Conservation (phyloP, 2,797 vertebrate species). For the Epinephelus malabaricus region DNA sequence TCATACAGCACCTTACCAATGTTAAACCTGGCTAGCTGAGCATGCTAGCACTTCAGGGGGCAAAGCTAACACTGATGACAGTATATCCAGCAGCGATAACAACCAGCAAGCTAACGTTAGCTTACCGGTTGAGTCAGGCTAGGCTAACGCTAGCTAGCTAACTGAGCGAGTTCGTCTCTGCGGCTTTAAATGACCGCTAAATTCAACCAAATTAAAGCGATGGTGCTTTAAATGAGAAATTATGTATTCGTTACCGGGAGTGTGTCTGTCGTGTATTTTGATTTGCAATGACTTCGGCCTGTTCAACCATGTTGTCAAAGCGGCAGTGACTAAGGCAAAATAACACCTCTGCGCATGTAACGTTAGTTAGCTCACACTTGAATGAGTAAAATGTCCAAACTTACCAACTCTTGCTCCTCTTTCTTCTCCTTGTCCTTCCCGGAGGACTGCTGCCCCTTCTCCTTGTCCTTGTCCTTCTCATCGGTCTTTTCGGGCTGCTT, state of each 20-base stretch:
- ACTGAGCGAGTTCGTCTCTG: background rate
- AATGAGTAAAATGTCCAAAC: constrained; percentile 25
- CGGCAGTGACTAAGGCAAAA: constrained; percentile 89
- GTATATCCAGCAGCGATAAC: constrained; percentile 5
- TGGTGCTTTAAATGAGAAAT: accelerated
- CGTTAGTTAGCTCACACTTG: constrained; percentile 6
- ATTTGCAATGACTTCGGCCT: constrained; percentile 57
- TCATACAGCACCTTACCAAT: constrained; percentile 1
- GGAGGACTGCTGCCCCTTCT: constrained; percentile 77
- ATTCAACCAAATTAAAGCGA: background rate
- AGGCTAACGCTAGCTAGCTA: constrained; percentile 37
- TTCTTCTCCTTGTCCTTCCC: constrained; percentile 90
- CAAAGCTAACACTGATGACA: constrained; percentile 15
- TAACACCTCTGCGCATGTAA: constrained; percentile 41
- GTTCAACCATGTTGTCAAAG: constrained; percentile 73
- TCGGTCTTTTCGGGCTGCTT: constrained; percentile 83
- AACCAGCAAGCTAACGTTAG: constrained; percentile 63
- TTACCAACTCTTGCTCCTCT: constrained; percentile 89
- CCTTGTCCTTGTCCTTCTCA: constrained; percentile 87
- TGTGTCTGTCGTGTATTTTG: accelerated
- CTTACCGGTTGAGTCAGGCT: constrained; percentile 41
- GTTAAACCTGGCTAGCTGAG: constrained; percentile 6
- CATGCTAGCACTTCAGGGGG: constrained; percentile 3
- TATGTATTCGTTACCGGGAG: accelerated
- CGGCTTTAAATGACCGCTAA: background rate